Conservation (phyloP, 2,888 invertebrate genomes). For the Meteorus colon region DNA sequence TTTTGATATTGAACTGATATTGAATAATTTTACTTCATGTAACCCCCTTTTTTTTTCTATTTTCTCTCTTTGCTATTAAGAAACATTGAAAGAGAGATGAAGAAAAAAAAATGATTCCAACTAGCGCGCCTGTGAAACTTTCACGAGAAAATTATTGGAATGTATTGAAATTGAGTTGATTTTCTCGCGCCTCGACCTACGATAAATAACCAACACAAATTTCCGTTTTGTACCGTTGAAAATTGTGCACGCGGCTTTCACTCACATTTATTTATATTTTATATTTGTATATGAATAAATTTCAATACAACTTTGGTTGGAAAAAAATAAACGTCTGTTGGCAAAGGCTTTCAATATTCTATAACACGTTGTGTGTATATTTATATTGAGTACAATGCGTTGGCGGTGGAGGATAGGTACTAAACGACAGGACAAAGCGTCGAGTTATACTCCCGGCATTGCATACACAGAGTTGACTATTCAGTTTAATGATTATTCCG, state of each 20-base stretch:
- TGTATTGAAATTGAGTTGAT: constrained; percentile 44
- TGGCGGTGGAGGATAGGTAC: constrained; percentile 9
- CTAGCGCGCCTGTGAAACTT: constrained; percentile 27
- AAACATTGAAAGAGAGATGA: neutral
- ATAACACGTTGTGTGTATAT: neutral
- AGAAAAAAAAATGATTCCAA: neutral
- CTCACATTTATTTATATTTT: constrained; percentile 23
- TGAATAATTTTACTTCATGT: no score
- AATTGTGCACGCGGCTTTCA: constrained; percentile 42
- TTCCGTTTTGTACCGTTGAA: constrained; percentile 41
- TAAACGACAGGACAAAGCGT: constrained; percentile 24
- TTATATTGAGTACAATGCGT: neutral
- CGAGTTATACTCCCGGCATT: constrained; percentile 25
- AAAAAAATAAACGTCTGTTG: neutral
- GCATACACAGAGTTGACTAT: constrained; percentile 28
- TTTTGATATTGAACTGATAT: no score
- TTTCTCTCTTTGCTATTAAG: no score
- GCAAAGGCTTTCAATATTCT: neutral
- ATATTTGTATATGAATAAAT: neutral
- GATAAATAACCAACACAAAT: constrained; percentile 50
- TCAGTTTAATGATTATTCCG: constrained; percentile 48
- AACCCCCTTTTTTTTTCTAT: no score
- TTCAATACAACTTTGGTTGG: neutral
- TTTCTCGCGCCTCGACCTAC: constrained; percentile 45
- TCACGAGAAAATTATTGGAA: constrained; percentile 35